Percentiles rank a stretch among this genome's conserved stretches.
Conservation (phyloP, 2,888 invertebrate genomes). For the Plutella xylostella region DNA sequence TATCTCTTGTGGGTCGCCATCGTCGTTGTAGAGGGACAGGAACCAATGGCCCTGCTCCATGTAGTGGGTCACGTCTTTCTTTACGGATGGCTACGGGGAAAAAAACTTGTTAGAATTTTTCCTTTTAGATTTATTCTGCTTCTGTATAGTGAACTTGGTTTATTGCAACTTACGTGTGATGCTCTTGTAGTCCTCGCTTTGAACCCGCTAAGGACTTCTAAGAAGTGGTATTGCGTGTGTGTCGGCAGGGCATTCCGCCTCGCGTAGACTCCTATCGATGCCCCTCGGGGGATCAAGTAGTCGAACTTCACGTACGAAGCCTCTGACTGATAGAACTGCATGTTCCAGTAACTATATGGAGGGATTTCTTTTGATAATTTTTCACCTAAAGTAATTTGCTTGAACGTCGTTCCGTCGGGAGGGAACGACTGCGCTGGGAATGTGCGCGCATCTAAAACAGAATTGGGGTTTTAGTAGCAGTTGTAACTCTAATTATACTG, state of each 20-base stretch:
- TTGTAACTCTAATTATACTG: no score
- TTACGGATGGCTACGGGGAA: slow-evolving; percentile 78
- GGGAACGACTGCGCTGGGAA: slow-evolving; percentile 92
- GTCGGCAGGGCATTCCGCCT: slow-evolving; percentile 94
- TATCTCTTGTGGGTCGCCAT: slow-evolving; percentile 89
- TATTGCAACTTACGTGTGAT: slow-evolving; percentile 81
- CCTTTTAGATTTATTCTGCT: slow-evolving; percentile 49
- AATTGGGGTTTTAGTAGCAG: slow-evolving; percentile 20
- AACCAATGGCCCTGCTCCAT: slow-evolving; percentile 98
- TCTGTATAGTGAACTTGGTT: slow-evolving; percentile 86
- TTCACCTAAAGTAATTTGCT: slow-evolving; percentile 89
- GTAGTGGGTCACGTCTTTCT: slow-evolving; percentile 93
- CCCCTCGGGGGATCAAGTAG: slow-evolving; percentile 91
- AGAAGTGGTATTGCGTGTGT: slow-evolving; percentile 96
- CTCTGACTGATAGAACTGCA: slow-evolving; percentile 96
- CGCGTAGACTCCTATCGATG: slow-evolving; percentile 95
- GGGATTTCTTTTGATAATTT: slow-evolving; percentile 90
- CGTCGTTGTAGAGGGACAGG: slow-evolving; percentile 95
- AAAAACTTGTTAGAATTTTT: not conserved
- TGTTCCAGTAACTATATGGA: slow-evolving; percentile 96
- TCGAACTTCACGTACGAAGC: slow-evolving; percentile 95
- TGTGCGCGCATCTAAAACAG: slow-evolving; percentile 81
- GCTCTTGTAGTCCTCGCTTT: slow-evolving; percentile 87
- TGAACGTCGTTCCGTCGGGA: slow-evolving; percentile 92
- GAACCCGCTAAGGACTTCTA: slow-evolving; percentile 92